Evolutionary conservation across 2,113 vertebrate species (phyloP), one percentile per base, ranked within the genome.

Genomic region (Pachyramphus minor): DNA sequence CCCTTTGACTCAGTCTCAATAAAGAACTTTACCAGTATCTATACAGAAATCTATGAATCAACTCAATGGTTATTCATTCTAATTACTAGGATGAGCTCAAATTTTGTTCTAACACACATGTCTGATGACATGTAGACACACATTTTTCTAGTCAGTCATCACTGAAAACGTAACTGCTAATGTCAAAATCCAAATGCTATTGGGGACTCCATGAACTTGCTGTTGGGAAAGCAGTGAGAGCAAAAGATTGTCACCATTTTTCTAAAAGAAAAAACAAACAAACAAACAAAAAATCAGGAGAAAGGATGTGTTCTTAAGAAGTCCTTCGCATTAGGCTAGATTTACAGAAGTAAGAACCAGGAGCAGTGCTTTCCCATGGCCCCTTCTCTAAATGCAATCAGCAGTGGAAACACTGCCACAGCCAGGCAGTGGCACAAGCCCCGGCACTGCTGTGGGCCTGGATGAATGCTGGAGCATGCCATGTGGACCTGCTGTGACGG

Each of bases 291-390:
- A 10, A 66, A 10, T 12, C 22, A 60, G 19, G 28, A 45, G 14
- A 77, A 88, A 77, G 52, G 25, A 78, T 27, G 14, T 20, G 5
- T n/a, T 93, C 31, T 80, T 86, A 79, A 33, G 21, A 78, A 82
- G 16, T 25, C 33, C 18, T 47, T 87, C 22, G 22, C 39, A 25
- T 3, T 21, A 93, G 14, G 30, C 39, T 41, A 64, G 55, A 58
- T 53, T 49, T 25, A 49, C 2, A 11, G 21, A 47, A 11, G 8
- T 42, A 39, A 7, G 4, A 69, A 56, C 3, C 4, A 31, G 15
- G 9, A 53, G 15, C 0, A 0, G 23, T 47, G 41, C 19, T 84
- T 78, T 89, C 45, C 37, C 3, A 3, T 1, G 1, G 35, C n/a
- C 55, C 37, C 23, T 44, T 77, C 52, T 44, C n/a, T 45, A 31